Evolutionary conservation across 2,888 invertebrate species (phyloP), one percentile per base, ranked within the genome.

Genomic region (Ectemnius continuus): DNA sequence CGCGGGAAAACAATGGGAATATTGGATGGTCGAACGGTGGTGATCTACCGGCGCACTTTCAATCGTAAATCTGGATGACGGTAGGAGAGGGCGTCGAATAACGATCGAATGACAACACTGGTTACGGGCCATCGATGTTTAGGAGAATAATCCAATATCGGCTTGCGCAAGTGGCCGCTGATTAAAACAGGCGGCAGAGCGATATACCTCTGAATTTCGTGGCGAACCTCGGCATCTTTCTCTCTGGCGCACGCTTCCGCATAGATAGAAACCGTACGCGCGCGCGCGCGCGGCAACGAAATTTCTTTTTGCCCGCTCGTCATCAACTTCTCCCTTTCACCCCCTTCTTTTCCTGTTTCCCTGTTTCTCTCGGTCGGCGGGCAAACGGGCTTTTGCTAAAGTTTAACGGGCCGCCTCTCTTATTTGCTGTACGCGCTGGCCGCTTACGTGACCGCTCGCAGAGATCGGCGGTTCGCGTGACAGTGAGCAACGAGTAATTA

Each of bases 381-480:
- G 4, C 52, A 52, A 14, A 5, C 52, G 52, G 16, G 45, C 18
- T 59, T 67, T 61, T 18, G 26, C 64, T 36, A 64, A 61, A 67
- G 14, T 67, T 62, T 63, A 60, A 52, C 45, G 68, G 46, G 36
- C 8, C 36, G 36, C 63, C 60, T 70, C 66, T 65, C 68, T 70
- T 70, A 73, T 78, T 73, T 69, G 66, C 56, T 67, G 57, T 36
- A 11, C 48, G 52, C 46, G 63, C 59, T 20, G 48, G 57, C 52
- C 58, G 61, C 62, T 77, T 77, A 79, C 79, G 79, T 79, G 78
- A 78, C 79, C 47, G 65, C 47, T 68, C 60, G 13, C 23, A 23
- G 70, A 70, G 75, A 79, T 78, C 78, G 75, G 76, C 69, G 73
- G 78, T 62, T 79, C 67, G 79, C 79, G 78, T 79, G 78, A 78